Evolutionary conservation across 2,797 vertebrate species (phyloP).

Genomic region (Urocyon cinereoargenteus): DNA sequence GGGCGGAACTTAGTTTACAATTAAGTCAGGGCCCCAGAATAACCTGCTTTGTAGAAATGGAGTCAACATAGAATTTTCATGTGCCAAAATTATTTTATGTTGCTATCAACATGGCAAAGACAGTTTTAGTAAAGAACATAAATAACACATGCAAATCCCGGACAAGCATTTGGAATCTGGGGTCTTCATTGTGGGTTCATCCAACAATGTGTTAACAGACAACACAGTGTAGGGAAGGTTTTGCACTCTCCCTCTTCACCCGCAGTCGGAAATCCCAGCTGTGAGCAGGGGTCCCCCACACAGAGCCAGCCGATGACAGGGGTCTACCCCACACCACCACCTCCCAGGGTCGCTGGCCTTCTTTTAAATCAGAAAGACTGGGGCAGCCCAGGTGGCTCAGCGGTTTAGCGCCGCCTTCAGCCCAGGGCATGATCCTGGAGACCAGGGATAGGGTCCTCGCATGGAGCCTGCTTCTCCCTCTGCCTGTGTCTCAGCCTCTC

Average conservation of each 20-base stretch:
- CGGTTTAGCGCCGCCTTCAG: too few relatives aligned
- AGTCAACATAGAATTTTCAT: not conserved
- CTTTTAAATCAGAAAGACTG: not conserved
- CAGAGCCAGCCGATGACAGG: too few relatives aligned
- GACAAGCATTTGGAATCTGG: not conserved
- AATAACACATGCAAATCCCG: not conserved
- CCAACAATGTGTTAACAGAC: not conserved
- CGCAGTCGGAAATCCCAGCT: not conserved
- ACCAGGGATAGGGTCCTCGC: too few relatives aligned
- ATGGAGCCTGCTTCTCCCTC: too few relatives aligned
- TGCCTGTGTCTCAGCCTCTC: too few relatives aligned
- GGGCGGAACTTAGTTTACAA: not conserved
- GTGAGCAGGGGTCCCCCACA: fast-evolving
- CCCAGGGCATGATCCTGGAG: too few relatives aligned
- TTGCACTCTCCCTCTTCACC: not conserved
- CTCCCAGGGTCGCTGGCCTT: not conserved
- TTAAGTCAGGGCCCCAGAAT: not conserved
- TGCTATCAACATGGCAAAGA: not conserved
- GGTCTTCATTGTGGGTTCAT: not conserved
- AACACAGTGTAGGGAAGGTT: not conserved
- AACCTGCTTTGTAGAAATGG: not conserved
- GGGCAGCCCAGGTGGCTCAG: not conserved
- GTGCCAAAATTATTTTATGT: not conserved
- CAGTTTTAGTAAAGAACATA: not conserved
- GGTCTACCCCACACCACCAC: too few relatives aligned